Conservation (phyloP, 2,888 invertebrate genomes). For the Acrobeloides nanus region DNA sequence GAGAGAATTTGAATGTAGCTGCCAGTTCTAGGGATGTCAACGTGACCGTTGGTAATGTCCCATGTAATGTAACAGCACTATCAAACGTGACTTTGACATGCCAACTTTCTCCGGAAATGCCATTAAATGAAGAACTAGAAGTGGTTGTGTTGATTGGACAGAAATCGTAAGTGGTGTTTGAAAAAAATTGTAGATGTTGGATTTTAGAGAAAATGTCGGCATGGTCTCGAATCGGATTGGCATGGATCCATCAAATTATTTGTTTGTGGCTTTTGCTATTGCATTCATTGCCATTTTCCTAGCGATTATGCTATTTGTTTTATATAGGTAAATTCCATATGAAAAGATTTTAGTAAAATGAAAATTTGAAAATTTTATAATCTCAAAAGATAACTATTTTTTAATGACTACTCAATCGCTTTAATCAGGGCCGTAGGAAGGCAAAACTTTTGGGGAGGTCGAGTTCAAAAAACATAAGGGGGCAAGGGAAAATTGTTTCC, state of each 20-base stretch:
- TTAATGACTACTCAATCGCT: no score
- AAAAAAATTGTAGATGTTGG: no score
- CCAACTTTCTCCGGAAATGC: slow-evolving; percentile 55
- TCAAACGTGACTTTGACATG: slow-evolving; percentile 86
- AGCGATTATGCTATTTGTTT: slow-evolving; percentile 60
- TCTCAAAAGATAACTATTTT: no score
- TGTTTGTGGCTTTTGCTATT: slow-evolving; percentile 33
- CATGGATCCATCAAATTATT: slow-evolving; percentile 18
- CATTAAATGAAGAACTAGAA: slow-evolving; percentile 17
- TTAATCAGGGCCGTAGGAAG: no score
- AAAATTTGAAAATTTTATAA: no score
- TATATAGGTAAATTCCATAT: slow-evolving; percentile 23
- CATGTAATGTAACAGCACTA: slow-evolving; percentile 87
- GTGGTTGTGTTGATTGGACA: slow-evolving; percentile 21
- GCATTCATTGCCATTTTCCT: slow-evolving; percentile 34
- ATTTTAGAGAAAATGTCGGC: slow-evolving; percentile 23
- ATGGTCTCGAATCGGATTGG: slow-evolving; percentile 16
- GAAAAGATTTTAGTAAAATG: neutral
- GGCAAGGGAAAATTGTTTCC: no score
- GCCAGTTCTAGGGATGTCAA: slow-evolving; percentile 55
- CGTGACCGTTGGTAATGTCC: slow-evolving; percentile 39
- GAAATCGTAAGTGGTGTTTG: no score
- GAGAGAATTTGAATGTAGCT: slow-evolving; percentile 78
- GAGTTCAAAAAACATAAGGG: no score
- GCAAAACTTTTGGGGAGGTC: no score